Conservation (phyloP, 2,888 invertebrate species). For the Eupithecia tripunctaria region DNA sequence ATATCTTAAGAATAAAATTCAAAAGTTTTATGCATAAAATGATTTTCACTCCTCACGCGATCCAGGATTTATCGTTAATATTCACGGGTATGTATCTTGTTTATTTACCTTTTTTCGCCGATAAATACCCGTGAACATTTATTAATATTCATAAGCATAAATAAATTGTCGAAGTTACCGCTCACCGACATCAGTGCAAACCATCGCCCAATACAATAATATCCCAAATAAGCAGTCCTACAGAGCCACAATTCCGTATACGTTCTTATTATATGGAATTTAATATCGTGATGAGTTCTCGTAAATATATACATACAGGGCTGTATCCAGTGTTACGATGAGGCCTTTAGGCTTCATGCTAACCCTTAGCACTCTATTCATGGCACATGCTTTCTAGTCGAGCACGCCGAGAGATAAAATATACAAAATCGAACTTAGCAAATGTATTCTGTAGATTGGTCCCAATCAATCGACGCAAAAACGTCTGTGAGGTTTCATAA, state of each 20-base stretch:
- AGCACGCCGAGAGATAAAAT: too few species aligned
- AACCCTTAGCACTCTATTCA: too few species aligned
- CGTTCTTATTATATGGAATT: constrained; percentile 28
- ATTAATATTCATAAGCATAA: neutral
- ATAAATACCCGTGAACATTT: too few species aligned
- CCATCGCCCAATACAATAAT: neutral
- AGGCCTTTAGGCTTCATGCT: neutral
- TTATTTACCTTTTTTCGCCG: too few species aligned
- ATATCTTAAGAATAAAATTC: too few species aligned
- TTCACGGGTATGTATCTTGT: too few species aligned
- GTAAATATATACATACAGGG: constrained; percentile 23
- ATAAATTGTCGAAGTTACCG: neutral
- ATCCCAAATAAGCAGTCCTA: constrained; percentile 5
- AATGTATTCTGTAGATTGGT: neutral
- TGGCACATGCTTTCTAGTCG: too few species aligned
- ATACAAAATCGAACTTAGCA: neutral
- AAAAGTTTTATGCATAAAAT: too few species aligned
- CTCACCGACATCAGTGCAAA: neutral
- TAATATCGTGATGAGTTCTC: constrained; percentile 33
- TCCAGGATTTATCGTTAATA: too few species aligned
- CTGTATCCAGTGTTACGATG: neutral
- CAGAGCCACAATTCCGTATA: constrained; percentile 14
- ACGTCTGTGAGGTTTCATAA: too few species aligned
- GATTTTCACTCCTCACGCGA: too few species aligned
- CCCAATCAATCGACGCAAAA: too few species aligned